Percentiles rank a stretch among this genome's conserved stretches.
phyloP scores from a whole-genome alignment of 2,113 vertebrate genomes.

The Engystomops pustulosus region DNA sequence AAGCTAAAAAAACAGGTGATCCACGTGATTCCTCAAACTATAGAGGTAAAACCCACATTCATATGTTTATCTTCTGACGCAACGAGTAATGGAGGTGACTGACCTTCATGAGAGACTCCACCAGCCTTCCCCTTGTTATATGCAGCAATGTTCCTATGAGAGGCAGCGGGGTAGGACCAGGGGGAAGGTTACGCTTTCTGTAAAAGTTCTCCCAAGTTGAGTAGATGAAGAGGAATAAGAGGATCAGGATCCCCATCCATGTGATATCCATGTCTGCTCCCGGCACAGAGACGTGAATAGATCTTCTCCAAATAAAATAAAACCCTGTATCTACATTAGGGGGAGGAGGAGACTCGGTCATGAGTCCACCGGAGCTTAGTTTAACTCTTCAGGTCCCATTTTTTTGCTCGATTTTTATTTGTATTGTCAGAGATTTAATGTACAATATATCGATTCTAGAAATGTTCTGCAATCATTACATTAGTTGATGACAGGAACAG shows the following conservation, averaged over 20 bases:
- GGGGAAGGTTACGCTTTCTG: conserved; percentile 64
- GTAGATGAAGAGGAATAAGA: conserved; percentile 59
- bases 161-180: conserved; percentile 67
- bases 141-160: conserved; percentile 71
- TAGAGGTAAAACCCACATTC: too few relatives aligned
- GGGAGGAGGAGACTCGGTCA: too few relatives aligned
- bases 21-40: not conserved
- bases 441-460: too few relatives aligned
- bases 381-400: too few relatives aligned
- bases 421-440: too few relatives aligned
- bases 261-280: not conserved
- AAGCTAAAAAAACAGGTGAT: conserved; percentile 44
- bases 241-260: not conserved
- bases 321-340: too few relatives aligned
- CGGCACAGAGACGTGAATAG: not conserved
- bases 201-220: conserved; percentile 61
- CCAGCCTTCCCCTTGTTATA: conserved; percentile 56
- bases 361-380: too few relatives aligned
- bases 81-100: conserved; percentile 5
- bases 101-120: conserved; percentile 69
- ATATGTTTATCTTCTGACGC: not conserved
- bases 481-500: too few relatives aligned
- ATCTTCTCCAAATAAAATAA: not conserved
- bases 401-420: too few relatives aligned
- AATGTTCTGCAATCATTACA: too few relatives aligned